Evolutionary conservation across 2,888 invertebrate species (phyloP).

Genomic region (Calameuta pallipes): DNA sequence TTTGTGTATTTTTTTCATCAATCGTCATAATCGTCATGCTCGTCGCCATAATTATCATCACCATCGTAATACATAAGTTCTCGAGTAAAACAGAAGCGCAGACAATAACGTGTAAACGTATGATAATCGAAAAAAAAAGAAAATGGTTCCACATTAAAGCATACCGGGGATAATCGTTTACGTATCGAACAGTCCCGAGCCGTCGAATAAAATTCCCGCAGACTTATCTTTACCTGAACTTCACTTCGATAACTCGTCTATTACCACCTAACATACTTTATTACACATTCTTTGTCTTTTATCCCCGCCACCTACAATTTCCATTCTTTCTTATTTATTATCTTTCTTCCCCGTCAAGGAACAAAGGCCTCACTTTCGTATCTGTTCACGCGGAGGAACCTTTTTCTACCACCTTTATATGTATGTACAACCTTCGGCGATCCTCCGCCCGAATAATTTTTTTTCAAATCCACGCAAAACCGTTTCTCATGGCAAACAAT

Average conservation of each 20-base stretch:
- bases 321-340: no score
- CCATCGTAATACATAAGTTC: slow-evolving; percentile 33
- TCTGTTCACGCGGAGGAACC: neutral
- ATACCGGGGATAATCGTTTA: neutral
- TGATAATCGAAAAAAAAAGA: slow-evolving; percentile 19
- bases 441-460: slow-evolving; percentile 19
- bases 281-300: neutral
- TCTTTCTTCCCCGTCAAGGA: no score
- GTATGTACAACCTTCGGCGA: slow-evolving; percentile 16
- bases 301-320: neutral
- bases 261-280: neutral
- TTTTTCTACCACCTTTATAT: neutral
- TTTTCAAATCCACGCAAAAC: slow-evolving; percentile 1
- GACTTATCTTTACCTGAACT: slow-evolving; percentile 10
- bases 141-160: slow-evolving; percentile 8
- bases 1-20: slow-evolving; percentile 28
- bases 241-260: slow-evolving; percentile 2
- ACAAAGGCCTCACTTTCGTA: neutral
- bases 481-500: neutral
- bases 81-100: slow-evolving; percentile 44
- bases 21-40: slow-evolving; percentile 24
- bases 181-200: neutral
- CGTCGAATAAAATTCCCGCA: neutral
- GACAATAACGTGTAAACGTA: slow-evolving; percentile 10
- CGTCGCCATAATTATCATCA: slow-evolving; percentile 6